Conservation (phyloP, 2,797 vertebrate species). For the Anabacerthia variegaticeps region DNA sequence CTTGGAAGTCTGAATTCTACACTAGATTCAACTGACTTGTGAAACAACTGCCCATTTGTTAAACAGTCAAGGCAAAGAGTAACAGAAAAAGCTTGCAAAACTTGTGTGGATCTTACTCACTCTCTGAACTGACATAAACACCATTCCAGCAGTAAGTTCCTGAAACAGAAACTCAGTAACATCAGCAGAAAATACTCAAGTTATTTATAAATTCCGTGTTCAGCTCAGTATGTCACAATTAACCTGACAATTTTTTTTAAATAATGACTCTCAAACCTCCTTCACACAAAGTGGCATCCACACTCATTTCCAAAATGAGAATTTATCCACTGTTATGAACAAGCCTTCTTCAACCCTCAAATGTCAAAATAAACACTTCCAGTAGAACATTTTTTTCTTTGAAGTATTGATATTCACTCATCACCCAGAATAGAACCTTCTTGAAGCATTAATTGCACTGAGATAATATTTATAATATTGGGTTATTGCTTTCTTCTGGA, state of each 20-base stretch:
- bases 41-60: background rate
- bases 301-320: background rate
- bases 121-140: fast-evolving
- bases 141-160: background rate
- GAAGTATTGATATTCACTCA: background rate
- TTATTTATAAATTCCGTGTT: background rate
- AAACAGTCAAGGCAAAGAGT: background rate
- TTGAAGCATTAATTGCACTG: background rate
- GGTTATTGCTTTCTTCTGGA: background rate
- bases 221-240: background rate
- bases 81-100: background rate
- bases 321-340: background rate
- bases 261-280: background rate
- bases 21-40: background rate
- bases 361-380: background rate
- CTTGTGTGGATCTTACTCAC: fast-evolving
- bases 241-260: background rate
- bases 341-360: background rate
- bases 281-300: background rate
- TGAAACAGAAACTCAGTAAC: background rate
- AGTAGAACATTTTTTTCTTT: background rate
- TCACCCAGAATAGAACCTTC: background rate
- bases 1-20: background rate
- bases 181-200: background rate
- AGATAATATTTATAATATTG: background rate